Base-by-base conservation (phyloP, 2,888 invertebrate genomes). In the Euzetes globulus region DNA sequence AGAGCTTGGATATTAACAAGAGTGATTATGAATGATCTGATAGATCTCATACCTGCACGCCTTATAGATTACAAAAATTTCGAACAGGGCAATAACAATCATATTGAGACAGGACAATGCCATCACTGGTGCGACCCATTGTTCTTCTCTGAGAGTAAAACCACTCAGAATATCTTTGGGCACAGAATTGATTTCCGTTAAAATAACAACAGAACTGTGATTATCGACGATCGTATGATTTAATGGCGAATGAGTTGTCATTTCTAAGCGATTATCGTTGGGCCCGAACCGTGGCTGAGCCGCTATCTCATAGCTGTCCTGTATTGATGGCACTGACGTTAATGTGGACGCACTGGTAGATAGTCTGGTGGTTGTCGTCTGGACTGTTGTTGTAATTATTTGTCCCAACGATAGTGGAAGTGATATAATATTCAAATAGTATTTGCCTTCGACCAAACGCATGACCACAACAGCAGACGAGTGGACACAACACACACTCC, bases 81-180 rank as follows among this genome's bases (percentile, higher is more conserved):
- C 95, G 82, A 95, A 94, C 63, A 90, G 88, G 74, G 90, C 88
- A 82, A 95, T 91, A 79, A 91, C 87, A 25, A 91, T 84, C 88
- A 95, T 91, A 78, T 91, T 90, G 41, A 91, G 86, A 50, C 90
- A 89, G 74, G 93, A 90, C 76, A 94, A 86, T 22, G 92, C 90
- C 75, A 94, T 86, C 72, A 95, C 87, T 1, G 94, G 94, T 78
- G 94, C 88, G 50, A 94, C 93, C 96, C 96, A 95, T 25, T 91
- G 87, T 82, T 93, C 92, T 22, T 78, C 78, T 25, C 79, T 68
- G 4, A 78, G 37, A 13, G 63, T 74, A 29, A 75, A 75, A 47
- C 70, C 70, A 17, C 70, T 70, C 6, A 70, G 15, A 22, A 45
- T 25, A 25, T 70, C 70, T 45, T 45, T 70, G 19, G 70, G 15